A percentile compares a stretch with the other conserved stretches of the same genome.
These are phyloP conservation scores for Sardina pilchardus DNA, from an alignment of 2,113 vertebrate genomes.

Conservation along the genomic window DNA sequence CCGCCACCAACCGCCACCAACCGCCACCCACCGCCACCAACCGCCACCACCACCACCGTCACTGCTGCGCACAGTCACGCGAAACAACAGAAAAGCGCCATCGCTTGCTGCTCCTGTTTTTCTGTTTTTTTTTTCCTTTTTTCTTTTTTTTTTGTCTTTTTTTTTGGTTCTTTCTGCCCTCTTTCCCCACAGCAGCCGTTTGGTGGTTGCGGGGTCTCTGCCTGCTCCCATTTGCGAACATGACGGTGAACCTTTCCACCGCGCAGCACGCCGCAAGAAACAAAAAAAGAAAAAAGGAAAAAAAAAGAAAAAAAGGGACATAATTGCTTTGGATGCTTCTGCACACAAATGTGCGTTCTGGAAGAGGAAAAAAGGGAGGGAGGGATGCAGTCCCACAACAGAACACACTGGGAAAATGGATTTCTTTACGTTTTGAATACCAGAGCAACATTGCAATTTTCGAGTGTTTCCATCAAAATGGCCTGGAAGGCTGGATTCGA, in stretches of 20 bases:
- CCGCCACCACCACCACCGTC: background rate
- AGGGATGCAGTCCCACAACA: background rate
- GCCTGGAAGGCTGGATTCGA: background rate
- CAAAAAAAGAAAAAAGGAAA: background rate
- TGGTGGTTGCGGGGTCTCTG: background rate
- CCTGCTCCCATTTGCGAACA: background rate
- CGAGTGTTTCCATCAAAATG: background rate
- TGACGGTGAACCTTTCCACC: constrained; percentile 28
- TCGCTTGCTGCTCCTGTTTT: background rate
- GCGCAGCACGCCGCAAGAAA: constrained; percentile 45
- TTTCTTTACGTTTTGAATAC: background rate
- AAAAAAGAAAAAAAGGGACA: background rate
- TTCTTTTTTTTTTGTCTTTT: constrained; percentile 56
- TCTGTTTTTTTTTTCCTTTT: constrained; percentile 43
- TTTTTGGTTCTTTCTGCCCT: background rate
- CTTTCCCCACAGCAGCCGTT: background rate
- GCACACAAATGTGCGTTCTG: constrained; percentile 33
- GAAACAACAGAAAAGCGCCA: constrained; percentile 1
- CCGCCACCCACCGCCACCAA: too few species aligned
- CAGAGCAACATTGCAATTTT: background rate
- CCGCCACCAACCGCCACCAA: too few species aligned
- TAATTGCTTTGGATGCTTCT: constrained; percentile 49
- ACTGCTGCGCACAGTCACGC: background rate
- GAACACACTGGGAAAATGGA: background rate
- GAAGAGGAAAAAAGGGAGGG: background rate